Conservation (phyloP, 2,888 invertebrate species). For the Lasius fuliginosus region DNA sequence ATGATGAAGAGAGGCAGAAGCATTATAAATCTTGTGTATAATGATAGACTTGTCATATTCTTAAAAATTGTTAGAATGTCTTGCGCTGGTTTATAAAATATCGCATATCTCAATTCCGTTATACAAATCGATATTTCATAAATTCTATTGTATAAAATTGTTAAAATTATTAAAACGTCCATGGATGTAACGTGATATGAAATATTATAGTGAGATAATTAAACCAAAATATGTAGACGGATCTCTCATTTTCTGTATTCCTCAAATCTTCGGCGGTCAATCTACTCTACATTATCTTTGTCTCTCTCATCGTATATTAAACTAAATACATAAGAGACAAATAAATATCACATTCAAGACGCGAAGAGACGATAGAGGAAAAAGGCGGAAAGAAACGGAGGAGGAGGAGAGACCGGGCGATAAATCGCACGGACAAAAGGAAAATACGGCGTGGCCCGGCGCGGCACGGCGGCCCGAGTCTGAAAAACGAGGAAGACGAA, state of each 20-base stretch:
- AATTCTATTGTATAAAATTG: not conserved
- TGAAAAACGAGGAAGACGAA: conserved; percentile 77
- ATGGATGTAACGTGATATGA: not conserved
- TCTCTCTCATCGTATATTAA: not conserved
- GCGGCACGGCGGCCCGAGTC: conserved; percentile 29
- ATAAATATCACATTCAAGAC: conserved; percentile 29
- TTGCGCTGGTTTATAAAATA: not conserved
- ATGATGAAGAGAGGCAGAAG: not conserved
- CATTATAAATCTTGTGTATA: not conserved
- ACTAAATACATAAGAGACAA: conserved; percentile 33
- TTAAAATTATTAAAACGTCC: not conserved
- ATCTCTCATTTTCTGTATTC: not conserved
- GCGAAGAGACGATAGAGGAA: conserved; percentile 7
- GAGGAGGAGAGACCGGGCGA: conserved; percentile 58
- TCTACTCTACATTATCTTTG: not conserved
- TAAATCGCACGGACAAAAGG: conserved; percentile 65
- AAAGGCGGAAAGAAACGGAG: conserved; percentile 41
- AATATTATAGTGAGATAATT: not conserved
- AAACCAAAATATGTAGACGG: not conserved
- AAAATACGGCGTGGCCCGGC: conserved; percentile 59
- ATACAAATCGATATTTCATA: not conserved
- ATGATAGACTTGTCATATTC: not conserved
- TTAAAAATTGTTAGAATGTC: not conserved
- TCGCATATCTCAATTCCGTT: not conserved
- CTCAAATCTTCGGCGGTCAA: not conserved